Conservation (phyloP, 2,888 invertebrate genomes). For the Lochmaea capreae region DNA sequence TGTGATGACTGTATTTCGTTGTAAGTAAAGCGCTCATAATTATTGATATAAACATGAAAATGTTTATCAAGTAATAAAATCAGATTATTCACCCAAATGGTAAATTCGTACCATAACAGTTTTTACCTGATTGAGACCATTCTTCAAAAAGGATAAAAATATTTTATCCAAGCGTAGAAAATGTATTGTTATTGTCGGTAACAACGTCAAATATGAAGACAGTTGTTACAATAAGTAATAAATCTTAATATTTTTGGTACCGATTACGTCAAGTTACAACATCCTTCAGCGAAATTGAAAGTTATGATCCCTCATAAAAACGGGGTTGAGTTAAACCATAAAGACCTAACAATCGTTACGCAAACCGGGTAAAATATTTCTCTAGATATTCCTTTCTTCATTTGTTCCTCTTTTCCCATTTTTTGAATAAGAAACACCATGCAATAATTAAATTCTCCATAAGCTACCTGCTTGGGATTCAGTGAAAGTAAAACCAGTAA, state of each 20-base stretch:
- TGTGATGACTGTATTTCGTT: too few relatives aligned
- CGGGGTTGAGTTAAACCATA: constrained; percentile 24
- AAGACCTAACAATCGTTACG: constrained; percentile 30
- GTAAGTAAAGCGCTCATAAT: too few relatives aligned
- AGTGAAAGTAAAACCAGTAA: constrained; percentile 12
- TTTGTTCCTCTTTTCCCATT: constrained; percentile 5
- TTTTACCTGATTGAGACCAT: constrained; percentile 11
- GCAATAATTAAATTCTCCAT: background rate
- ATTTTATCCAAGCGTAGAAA: background rate
- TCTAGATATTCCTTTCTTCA: background rate
- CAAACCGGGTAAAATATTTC: constrained; percentile 20
- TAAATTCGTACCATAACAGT: background rate
- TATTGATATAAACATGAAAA: too few relatives aligned
- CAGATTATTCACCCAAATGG: too few relatives aligned
- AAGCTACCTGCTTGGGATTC: background rate
- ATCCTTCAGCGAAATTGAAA: constrained; percentile 32
- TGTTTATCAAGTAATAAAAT: too few relatives aligned
- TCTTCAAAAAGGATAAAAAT: background rate
- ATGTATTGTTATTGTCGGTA: constrained; percentile 3
- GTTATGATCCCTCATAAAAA: constrained; percentile 37
- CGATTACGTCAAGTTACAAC: constrained; percentile 23
- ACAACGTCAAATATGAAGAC: constrained; percentile 6
- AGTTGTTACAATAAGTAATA: constrained; percentile 8
- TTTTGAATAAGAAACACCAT: background rate
- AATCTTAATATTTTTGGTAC: constrained; percentile 19